These are phyloP conservation scores for Pseudachorutes palmiensis DNA, from an alignment of 1,140 invertebrate genomes.

Conservation along the genomic window DNA sequence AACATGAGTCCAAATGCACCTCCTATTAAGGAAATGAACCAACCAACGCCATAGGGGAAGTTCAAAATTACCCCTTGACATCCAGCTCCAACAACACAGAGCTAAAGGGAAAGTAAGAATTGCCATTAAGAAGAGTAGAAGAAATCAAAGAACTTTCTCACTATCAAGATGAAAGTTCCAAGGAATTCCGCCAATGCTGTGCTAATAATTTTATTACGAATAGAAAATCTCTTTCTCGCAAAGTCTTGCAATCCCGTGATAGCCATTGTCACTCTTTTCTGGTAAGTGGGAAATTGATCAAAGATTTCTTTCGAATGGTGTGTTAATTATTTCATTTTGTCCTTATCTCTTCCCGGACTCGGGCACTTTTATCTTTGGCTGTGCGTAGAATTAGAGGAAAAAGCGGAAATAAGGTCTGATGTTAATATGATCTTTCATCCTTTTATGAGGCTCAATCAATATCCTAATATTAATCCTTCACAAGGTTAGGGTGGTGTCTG, in stretches of 20 bases:
- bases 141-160: background rate
- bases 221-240: constrained; percentile 15
- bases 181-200: constrained; percentile 24
- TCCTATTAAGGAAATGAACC: constrained; percentile 18
- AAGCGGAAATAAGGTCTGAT: too few relatives aligned
- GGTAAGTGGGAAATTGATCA: too few relatives aligned
- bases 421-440: too few relatives aligned
- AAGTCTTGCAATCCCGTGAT: constrained; percentile 21
- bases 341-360: too few relatives aligned
- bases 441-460: too few relatives aligned
- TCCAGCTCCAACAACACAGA: constrained; percentile 18
- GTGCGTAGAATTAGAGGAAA: too few relatives aligned
- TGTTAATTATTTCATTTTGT: too few relatives aligned
- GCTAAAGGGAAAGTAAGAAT: constrained; percentile 10
- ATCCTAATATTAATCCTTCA: too few relatives aligned
- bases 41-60: background rate
- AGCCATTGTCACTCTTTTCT: too few relatives aligned
- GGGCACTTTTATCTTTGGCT: too few relatives aligned
- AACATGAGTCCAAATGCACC: constrained; percentile 24
- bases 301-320: too few relatives aligned
- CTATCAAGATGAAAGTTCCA: constrained; percentile 20
- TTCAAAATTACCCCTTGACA: background rate
- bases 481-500: too few relatives aligned
- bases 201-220: constrained; percentile 11
- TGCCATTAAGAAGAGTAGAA: background rate